Conservation (phyloP, 1,140 invertebrate species). For the Musca vetustissima region DNA sequence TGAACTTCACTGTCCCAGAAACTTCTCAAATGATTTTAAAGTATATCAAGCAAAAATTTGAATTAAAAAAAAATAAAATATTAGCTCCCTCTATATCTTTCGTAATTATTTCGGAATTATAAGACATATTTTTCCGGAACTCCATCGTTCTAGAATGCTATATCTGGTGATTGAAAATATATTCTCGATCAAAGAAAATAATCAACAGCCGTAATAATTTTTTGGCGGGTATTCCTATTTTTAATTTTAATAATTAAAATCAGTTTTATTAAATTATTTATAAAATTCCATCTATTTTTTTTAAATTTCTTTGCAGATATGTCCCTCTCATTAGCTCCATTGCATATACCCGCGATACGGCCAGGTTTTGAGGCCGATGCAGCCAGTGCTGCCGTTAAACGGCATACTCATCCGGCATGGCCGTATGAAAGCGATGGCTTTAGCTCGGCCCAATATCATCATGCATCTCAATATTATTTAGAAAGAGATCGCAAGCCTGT, state of each 20-base stretch:
- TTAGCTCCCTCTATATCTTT: no score
- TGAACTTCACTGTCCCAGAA: no score
- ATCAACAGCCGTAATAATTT: no score
- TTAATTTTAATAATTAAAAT: background rate
- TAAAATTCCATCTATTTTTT: slow-evolving; percentile 1
- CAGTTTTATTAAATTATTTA: background rate
- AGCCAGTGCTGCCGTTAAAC: slow-evolving; percentile 49
- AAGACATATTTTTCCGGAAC: no score
- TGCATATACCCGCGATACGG: slow-evolving; percentile 55
- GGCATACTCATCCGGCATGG: slow-evolving; percentile 52
- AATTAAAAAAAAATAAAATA: no score
- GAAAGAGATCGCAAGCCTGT: slow-evolving; percentile 53
- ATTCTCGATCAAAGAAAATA: no score
- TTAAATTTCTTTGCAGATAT: slow-evolving; percentile 39
- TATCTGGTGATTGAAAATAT: no score
- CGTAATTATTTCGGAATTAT: no score
- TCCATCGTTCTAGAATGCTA: no score
- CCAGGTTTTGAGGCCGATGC: slow-evolving; percentile 53
- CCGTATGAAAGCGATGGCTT: slow-evolving; percentile 51
- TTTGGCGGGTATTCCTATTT: background rate
- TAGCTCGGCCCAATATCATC: slow-evolving; percentile 46
- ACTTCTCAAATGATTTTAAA: no score
- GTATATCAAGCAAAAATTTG: no score
- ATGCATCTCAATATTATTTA: slow-evolving; percentile 49
- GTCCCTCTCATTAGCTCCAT: slow-evolving; percentile 53